These are phyloP conservation scores for Ailuropoda melanoleuca DNA, from an alignment of 2,113 vertebrate species.

Conservation along the genomic window DNA sequence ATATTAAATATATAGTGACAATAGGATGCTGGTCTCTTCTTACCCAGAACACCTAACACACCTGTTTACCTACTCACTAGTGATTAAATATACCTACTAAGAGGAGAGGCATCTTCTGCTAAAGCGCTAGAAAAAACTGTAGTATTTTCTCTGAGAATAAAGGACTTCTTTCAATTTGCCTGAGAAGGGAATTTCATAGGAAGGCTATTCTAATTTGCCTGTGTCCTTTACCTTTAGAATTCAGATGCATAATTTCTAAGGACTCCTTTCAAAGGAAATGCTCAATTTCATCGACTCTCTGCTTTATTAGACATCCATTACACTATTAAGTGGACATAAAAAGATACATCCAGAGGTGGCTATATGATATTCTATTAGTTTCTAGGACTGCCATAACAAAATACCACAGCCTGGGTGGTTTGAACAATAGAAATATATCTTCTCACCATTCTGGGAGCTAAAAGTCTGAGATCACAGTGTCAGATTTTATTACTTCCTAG, in stretches of 20 bases:
- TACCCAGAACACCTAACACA: not conserved
- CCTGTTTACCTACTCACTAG: not conserved
- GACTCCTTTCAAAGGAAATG: not conserved
- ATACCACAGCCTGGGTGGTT: not conserved
- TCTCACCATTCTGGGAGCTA: not conserved
- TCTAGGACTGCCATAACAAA: not conserved
- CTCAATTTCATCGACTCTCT: not conserved
- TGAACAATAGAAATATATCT: not conserved
- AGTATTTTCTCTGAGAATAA: not conserved
- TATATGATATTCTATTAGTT: not conserved
- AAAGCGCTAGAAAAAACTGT: not conserved
- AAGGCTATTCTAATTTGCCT: not conserved
- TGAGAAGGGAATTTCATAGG: not conserved
- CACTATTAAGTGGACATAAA: not conserved
- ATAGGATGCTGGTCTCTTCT: not conserved
- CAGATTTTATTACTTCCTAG: not conserved
- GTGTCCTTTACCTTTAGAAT: not conserved
- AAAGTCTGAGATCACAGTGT: not conserved
- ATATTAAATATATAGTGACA: not conserved
- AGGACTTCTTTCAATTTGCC: not conserved
- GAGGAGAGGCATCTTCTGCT: not conserved
- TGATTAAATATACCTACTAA: not conserved
- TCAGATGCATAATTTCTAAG: not conserved
- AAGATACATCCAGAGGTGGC: not conserved
- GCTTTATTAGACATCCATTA: not conserved